Percentiles rank a stretch among this genome's conserved stretches.
Conservation (phyloP, 2,797 vertebrate species). For the Trematomus bernacchii region DNA sequence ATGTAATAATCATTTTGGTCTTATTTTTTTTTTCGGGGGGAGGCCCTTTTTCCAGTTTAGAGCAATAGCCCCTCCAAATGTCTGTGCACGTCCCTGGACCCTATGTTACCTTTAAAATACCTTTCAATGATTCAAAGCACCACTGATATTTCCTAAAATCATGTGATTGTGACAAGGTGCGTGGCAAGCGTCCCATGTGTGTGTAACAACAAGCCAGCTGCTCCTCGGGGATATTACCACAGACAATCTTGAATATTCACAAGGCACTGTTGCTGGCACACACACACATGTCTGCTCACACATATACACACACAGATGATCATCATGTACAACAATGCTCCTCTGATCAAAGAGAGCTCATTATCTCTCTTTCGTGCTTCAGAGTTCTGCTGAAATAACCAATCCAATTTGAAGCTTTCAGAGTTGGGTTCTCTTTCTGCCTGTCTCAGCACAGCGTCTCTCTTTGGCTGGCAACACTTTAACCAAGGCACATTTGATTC, state of each 20-base stretch:
- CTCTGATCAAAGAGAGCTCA: conserved; percentile 81
- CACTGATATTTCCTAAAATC: conserved; percentile 44
- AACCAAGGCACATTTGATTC: conserved; percentile 54
- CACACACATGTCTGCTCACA: conserved; percentile 16
- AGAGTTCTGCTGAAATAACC: conserved; percentile 73
- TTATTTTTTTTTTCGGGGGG: no score
- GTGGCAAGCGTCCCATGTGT: conserved; percentile 43
- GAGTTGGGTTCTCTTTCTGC: conserved; percentile 58
- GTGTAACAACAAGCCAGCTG: conserved; percentile 68
- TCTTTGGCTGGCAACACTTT: conserved; percentile 43
- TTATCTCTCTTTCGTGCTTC: conserved; percentile 71
- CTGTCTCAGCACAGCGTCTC: conserved; percentile 66
- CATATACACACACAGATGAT: conserved; percentile 41
- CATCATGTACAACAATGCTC: conserved; percentile 71
- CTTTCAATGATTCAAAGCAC: conserved; percentile 13
- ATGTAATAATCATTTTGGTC: no score
- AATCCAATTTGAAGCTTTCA: conserved; percentile 63
- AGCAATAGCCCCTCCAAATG: no score
- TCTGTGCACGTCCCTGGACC: background rate
- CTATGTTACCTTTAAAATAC: conserved; percentile 21
- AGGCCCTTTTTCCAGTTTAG: no score
- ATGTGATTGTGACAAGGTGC: conserved; percentile 49
- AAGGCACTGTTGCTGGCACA: conserved; percentile 44
- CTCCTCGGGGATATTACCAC: conserved; percentile 69
- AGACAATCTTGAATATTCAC: conserved; percentile 78